Evolutionary conservation across 2,888 invertebrate genomes (phyloP), one percentile per base, ranked within the genome.

Genomic region (Drosophila fungiperda): DNA sequence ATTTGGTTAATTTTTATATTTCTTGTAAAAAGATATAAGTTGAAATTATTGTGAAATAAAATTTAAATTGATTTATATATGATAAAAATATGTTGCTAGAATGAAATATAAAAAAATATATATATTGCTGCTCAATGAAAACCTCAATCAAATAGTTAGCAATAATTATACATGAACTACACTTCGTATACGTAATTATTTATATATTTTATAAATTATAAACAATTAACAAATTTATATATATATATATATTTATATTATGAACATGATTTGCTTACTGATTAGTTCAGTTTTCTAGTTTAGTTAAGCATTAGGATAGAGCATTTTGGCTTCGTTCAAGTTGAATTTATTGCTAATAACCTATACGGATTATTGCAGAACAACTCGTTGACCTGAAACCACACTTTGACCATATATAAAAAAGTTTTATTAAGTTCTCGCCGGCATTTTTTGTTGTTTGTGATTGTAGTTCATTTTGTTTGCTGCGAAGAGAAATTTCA

Each of bases 401-500:
- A 15, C 11, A 50, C 59, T 55, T 42, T 45, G 60, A 33, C 33
- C 65, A 23, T 26, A 35, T 52, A 26, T 38, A 23, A 40, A 48
- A 64, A 77, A 77, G 58, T 58, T 66, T 61, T 77, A 69, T 73
- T 69, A 73, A 61, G 33, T 64, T 68, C 53, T 15, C 36, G 52
- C 49, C 48, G 36, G 52, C 57, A 49, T 45, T 38, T 38, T 17
- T 76, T 81, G 58, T 60, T 61, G 69, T 59, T 63, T 68, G 78
- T 48, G 48, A 54, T 38, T 33, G n/a, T 40, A 54, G 36, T 63
- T 33, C 15, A 35, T 50, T 50, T 69, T 63, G 57, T 53, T 55
- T 63, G 73, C 40, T 61, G 58, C 38, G 65, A 49, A 52, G 45
- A 61, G 55, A 70, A 83, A 77, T 73, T 71, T 73, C 77, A 79